Evolutionary conservation across 2,797 vertebrate species (phyloP).

Genomic region (Esox lucius): DNA sequence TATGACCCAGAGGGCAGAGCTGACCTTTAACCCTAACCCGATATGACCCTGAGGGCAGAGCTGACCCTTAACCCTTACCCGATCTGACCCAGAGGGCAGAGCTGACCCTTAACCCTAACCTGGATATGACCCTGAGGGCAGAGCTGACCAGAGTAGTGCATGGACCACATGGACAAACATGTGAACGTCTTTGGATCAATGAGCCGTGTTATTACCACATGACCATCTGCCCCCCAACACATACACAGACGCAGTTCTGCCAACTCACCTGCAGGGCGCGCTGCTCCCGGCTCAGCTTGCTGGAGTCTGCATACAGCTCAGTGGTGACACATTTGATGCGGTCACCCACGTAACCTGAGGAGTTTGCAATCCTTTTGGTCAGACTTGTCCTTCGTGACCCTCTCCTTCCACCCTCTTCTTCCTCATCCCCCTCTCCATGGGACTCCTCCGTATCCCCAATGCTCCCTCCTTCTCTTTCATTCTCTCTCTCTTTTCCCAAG

Average conservation of each 20-base stretch:
- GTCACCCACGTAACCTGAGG: constrained; percentile 96
- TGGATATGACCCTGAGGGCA: background rate
- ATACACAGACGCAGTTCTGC: constrained; percentile 23
- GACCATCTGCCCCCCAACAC: constrained; percentile 29
- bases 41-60: no score
- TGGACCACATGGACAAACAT: background rate
- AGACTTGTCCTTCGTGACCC: constrained; percentile 86
- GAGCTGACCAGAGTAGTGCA: background rate
- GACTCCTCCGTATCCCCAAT: constrained; percentile 72
- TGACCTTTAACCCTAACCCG: no score
- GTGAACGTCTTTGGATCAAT: background rate
- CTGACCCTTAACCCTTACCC: no score
- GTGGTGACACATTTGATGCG: constrained; percentile 98
- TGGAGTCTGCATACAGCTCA: constrained; percentile 96
- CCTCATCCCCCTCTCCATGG: constrained; percentile 70
- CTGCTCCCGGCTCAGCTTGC: constrained; percentile 97
- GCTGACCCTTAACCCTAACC: no score
- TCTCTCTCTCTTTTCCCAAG: constrained; percentile 74
- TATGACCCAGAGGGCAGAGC: no score
- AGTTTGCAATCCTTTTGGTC: constrained; percentile 96
- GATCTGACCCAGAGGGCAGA: no score
- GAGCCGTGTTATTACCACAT: constrained; percentile 16
- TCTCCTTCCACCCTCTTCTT: constrained; percentile 83
- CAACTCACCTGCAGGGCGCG: constrained; percentile 94
- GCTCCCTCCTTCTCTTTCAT: constrained; percentile 55